Evolutionary conservation across 2,888 invertebrate species (phyloP).

Genomic region (Sphaerophoria rueppellii): DNA sequence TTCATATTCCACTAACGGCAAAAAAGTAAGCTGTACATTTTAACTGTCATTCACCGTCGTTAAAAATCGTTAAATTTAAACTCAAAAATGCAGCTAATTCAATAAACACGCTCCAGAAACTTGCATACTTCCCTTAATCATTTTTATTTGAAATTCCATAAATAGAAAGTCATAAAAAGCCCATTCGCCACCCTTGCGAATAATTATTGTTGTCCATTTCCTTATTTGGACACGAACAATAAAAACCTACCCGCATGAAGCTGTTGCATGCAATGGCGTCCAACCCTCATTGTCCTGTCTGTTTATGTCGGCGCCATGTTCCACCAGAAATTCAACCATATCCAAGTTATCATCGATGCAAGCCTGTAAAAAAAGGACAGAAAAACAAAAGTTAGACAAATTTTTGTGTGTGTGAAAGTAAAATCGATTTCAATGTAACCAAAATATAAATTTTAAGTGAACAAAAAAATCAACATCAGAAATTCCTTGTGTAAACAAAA

Average conservation of each 20-base stretch:
- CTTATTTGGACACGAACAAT: background rate
- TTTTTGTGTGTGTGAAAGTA: background rate
- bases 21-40: too few species aligned
- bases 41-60: too few species aligned
- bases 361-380: conserved; percentile 86
- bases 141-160: background rate
- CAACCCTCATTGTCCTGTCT: conserved; percentile 99
- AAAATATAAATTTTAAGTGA: conserved; percentile 22
- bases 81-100: too few species aligned
- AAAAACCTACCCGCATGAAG: conserved; percentile 91
- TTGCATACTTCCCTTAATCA: too few species aligned
- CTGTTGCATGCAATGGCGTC: conserved; percentile 99
- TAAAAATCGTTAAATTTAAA: too few species aligned
- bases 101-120: too few species aligned
- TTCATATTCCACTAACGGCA: too few species aligned
- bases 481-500: conserved; percentile 58
- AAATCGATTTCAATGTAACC: conserved; percentile 69
- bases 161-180: background rate
- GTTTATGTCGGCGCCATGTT: conserved; percentile 97
- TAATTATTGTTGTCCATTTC: background rate
- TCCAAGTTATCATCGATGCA: conserved; percentile 99
- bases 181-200: background rate
- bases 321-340: conserved; percentile 99
- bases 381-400: background rate
- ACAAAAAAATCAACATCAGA: too few species aligned